Percentiles rank a stretch among this genome's conserved stretches.
phyloP scores from a whole-genome alignment of 2,888 invertebrate genomes.

The Falcaria lacertinaria region DNA sequence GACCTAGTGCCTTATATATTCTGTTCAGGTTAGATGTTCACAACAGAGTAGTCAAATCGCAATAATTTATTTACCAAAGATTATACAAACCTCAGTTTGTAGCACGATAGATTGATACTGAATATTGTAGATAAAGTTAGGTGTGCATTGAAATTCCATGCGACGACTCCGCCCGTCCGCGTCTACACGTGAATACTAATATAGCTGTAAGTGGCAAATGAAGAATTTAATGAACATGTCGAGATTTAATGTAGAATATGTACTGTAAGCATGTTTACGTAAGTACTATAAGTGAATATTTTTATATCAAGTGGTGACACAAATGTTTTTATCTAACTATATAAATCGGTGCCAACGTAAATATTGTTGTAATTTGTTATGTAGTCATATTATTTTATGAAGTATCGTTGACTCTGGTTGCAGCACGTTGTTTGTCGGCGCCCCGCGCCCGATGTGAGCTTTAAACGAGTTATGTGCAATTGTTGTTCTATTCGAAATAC shows the following conservation, averaged over 20 bases:
- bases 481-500: slow-evolving; percentile 76
- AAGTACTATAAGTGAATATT: slow-evolving; percentile 73
- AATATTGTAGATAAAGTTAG: slow-evolving; percentile 8
- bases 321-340: slow-evolving; percentile 71
- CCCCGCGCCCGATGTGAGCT: slow-evolving; percentile 49
- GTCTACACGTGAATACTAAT: slow-evolving; percentile 57
- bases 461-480: slow-evolving; percentile 72
- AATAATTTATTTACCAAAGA: slow-evolving; percentile 27
- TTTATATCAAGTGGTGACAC: slow-evolving; percentile 74
- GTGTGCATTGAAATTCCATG: slow-evolving; percentile 12
- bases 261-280: slow-evolving; percentile 67
- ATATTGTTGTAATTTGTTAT: slow-evolving; percentile 79
- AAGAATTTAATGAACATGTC: slow-evolving; percentile 68
- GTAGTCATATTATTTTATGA: slow-evolving; percentile 74
- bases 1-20: slow-evolving; percentile 22
- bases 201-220: slow-evolving; percentile 55
- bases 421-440: slow-evolving; percentile 38
- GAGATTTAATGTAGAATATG: slow-evolving; percentile 71
- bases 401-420: slow-evolving; percentile 71
- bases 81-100: slow-evolving; percentile 10
- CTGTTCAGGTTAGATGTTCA: not conserved
- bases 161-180: slow-evolving; percentile 35
- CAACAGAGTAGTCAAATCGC: not conserved
- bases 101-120: slow-evolving; percentile 7
- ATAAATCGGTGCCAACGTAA: slow-evolving; percentile 77